Evolutionary conservation across 2,888 invertebrate species (phyloP).

Genomic region (Tetanocera ferruginea): DNA sequence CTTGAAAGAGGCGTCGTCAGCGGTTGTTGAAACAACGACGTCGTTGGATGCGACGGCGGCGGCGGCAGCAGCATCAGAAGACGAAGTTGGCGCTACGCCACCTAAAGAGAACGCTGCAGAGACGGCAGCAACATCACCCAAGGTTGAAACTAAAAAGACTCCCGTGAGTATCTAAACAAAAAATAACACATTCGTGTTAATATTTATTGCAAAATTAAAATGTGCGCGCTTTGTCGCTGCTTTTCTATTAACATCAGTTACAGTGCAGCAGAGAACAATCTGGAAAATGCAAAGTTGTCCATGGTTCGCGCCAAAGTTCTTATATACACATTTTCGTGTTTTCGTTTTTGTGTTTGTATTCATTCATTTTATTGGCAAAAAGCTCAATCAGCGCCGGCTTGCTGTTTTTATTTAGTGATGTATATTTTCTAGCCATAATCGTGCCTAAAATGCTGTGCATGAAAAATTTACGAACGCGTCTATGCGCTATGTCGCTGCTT

Average conservation of each 20-base stretch:
- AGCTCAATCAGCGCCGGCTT: background rate
- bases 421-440: background rate
- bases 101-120: constrained; percentile 25
- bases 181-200: constrained; percentile 30
- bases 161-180: constrained; percentile 58
- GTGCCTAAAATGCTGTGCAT: background rate
- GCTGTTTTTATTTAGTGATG: background rate
- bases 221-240: constrained; percentile 24
- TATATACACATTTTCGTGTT: constrained; percentile 29
- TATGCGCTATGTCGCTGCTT: background rate
- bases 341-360: constrained; percentile 39
- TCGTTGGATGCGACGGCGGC: constrained; percentile 30
- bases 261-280: constrained; percentile 44
- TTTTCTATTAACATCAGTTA: background rate
- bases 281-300: constrained; percentile 35
- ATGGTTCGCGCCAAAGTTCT: constrained; percentile 39
- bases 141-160: constrained; percentile 60
- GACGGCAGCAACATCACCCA: constrained; percentile 45
- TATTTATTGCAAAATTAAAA: background rate
- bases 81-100: constrained; percentile 23
- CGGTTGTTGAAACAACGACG: constrained; percentile 35
- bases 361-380: background rate
- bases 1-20: constrained; percentile 34
- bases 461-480: background rate
- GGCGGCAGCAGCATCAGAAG: constrained; percentile 29